Evolutionary conservation across 1,140 invertebrate species (phyloP).

Genomic region (Manduca sexta): DNA sequence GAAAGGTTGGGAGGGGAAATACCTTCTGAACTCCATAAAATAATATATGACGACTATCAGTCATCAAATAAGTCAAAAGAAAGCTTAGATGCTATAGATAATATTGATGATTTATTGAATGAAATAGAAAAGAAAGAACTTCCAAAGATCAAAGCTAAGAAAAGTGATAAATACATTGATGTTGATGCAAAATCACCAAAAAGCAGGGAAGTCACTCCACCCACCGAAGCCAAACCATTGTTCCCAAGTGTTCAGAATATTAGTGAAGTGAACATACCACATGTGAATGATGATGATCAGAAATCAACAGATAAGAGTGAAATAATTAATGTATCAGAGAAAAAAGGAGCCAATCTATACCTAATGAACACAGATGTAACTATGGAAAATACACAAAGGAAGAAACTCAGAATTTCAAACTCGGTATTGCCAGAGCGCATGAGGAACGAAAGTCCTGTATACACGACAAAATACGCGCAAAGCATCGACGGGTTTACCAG

Average conservation of each 20-base stretch:
- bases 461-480: conserved; percentile 62
- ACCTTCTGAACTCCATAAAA: conserved; percentile 49
- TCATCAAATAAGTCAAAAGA: conserved; percentile 28
- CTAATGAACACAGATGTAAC: conserved; percentile 31
- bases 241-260: conserved; percentile 38
- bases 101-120: conserved; percentile 59
- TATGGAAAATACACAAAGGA: conserved; percentile 34
- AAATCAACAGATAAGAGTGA: background rate
- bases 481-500: conserved; percentile 56
- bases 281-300: conserved; percentile 11
- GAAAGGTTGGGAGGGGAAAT: conserved; percentile 60
- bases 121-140: conserved; percentile 65
- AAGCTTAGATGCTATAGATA: conserved; percentile 24
- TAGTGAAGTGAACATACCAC: conserved; percentile 17
- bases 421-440: conserved; percentile 50
- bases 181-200: conserved; percentile 29
- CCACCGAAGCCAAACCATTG: conserved; percentile 37
- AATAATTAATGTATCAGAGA: conserved; percentile 22
- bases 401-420: conserved; percentile 56
- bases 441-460: conserved; percentile 37
- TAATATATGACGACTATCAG: conserved; percentile 44
- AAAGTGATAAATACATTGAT: conserved; percentile 23
- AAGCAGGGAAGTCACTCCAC: conserved; percentile 29
- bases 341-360: conserved; percentile 49
- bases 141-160: conserved; percentile 44